These are phyloP conservation scores for Hypanus sabinus DNA, from an alignment of 2,113 vertebrate species.

Conservation along the genomic window DNA sequence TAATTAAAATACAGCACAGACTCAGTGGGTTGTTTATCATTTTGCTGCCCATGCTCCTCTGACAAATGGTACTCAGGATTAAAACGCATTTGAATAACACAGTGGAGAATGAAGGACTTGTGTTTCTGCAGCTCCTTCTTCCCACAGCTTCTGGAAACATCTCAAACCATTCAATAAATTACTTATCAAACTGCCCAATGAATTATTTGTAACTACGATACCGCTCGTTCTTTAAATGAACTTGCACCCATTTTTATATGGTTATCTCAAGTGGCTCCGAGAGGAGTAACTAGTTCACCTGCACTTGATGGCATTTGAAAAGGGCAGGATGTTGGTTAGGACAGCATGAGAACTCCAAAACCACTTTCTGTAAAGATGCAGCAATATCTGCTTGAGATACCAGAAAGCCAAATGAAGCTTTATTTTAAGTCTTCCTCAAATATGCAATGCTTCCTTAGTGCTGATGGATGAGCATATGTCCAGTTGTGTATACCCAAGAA, in stretches of 20 bases:
- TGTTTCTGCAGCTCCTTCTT: neutral
- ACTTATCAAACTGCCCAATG: neutral
- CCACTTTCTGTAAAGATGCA: no score
- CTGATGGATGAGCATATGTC: neutral
- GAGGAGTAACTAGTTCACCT: no score
- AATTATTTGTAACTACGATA: neutral
- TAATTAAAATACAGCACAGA: neutral
- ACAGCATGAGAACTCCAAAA: neutral
- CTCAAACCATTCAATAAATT: neutral
- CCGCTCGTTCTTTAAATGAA: neutral
- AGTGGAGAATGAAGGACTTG: neutral
- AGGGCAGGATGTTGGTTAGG: neutral
- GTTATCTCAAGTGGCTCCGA: neutral
- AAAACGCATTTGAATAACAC: neutral
- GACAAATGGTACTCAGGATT: neutral
- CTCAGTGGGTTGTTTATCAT: neutral
- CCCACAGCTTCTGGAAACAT: neutral
- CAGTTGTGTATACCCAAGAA: neutral
- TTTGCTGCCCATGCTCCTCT: neutral
- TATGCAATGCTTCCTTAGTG: neutral
- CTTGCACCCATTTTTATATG: neutral
- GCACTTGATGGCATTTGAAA: no score
- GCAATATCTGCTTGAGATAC: neutral
- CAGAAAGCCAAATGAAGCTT: neutral
- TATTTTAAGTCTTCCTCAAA: neutral